These are phyloP conservation scores for Archips xylosteana DNA, from an alignment of 2,888 invertebrate genomes.

Conservation along the genomic window DNA sequence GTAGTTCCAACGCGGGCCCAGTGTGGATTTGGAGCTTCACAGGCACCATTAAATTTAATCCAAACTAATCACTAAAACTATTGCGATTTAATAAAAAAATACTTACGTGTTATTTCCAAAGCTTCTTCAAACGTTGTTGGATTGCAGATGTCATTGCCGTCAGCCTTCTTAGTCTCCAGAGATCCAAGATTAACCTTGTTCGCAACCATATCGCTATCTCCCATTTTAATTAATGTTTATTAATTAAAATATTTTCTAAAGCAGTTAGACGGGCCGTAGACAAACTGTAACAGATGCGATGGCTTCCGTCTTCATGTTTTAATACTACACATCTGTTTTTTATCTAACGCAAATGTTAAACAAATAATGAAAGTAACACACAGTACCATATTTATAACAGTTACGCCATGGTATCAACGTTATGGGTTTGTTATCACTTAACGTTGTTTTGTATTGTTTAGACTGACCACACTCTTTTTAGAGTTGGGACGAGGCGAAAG, in stretches of 20 bases:
- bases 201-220: background rate
- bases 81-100: too few species aligned
- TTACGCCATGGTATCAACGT: background rate
- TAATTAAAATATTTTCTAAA: background rate
- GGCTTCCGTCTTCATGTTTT: background rate
- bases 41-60: too few species aligned
- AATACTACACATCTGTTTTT: conserved; percentile 6
- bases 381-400: background rate
- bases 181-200: background rate
- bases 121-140: conserved; percentile 26
- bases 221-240: background rate
- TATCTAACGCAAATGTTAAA: conserved; percentile 6
- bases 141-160: background rate
- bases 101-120: conserved; percentile 24
- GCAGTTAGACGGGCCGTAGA: background rate
- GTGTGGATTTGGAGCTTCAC: too few species aligned
- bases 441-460: background rate
- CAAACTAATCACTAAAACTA: too few species aligned
- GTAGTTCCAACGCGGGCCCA: too few species aligned
- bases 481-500: background rate
- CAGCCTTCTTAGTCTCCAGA: background rate
- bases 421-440: background rate
- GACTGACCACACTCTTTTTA: background rate
- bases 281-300: background rate
- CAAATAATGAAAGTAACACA: background rate